Conservation (phyloP, 2,797 vertebrate species). For the Rhinogobio ventralis region DNA sequence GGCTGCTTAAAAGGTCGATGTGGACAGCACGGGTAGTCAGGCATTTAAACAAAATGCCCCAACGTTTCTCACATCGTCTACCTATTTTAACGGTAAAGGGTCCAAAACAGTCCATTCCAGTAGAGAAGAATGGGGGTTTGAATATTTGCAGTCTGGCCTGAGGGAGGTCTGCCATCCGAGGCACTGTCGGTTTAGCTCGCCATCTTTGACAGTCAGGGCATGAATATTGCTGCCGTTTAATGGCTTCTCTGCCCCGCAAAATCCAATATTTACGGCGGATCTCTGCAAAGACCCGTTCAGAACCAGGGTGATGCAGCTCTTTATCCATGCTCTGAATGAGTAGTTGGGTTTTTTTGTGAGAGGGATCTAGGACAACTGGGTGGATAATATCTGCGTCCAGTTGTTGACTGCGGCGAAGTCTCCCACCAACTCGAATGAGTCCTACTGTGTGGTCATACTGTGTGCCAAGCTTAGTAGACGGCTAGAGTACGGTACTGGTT, state of each 20-base stretch:
- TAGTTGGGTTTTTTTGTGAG: neutral
- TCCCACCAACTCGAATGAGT: slow-evolving; percentile 20
- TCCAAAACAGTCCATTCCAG: too few species aligned
- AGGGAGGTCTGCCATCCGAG: slow-evolving; percentile 36
- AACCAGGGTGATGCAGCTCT: neutral
- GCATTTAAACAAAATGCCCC: neutral
- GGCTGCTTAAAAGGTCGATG: neutral
- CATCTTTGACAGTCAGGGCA: slow-evolving; percentile 3
- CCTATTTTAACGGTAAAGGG: too few species aligned
- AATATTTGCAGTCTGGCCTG: neutral
- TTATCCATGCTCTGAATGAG: neutral
- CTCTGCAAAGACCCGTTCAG: neutral
- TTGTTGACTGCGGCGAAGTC: neutral
- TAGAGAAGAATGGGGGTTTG: neutral
- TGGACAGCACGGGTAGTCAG: neutral
- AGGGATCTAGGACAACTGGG: neutral
- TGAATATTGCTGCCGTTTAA: neutral
- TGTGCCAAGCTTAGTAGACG: too few species aligned
- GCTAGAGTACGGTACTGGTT: too few species aligned
- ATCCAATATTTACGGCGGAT: slow-evolving; percentile 7
- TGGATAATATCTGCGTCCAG: neutral
- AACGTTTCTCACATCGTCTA: too few species aligned
- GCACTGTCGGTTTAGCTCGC: neutral
- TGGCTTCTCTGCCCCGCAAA: neutral
- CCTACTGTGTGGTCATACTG: neutral